Conservation (phyloP, 2,797 vertebrate species). For the Petrocephalus sullivani region DNA sequence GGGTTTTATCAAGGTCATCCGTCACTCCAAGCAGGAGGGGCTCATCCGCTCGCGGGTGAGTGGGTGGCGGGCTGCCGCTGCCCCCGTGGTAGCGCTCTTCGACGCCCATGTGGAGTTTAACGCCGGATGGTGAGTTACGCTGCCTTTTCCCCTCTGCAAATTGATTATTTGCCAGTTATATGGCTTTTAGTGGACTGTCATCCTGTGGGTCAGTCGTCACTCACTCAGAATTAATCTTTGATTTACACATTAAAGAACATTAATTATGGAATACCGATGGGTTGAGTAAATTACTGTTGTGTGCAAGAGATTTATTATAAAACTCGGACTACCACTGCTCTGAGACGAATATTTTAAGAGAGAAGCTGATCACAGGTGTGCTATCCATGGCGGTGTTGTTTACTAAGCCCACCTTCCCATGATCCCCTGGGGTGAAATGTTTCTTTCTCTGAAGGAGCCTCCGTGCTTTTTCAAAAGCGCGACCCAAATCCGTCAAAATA, state of each 20-base stretch:
- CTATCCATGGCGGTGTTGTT: neutral
- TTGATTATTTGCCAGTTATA: neutral
- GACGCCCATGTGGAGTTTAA: constrained; percentile 97
- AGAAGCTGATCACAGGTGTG: neutral
- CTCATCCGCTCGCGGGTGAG: constrained; percentile 93
- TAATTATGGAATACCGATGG: neutral
- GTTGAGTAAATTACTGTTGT: neutral
- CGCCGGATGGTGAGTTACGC: constrained; percentile 77
- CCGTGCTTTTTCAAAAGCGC: constrained; percentile 26
- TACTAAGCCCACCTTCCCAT: neutral
- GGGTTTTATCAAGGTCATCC: constrained; percentile 88
- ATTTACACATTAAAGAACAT: constrained; percentile 9
- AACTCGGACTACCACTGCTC: neutral
- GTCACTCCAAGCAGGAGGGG: constrained; percentile 87
- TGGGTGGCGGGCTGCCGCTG: constrained; percentile 86
- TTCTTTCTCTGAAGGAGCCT: constrained; percentile 20
- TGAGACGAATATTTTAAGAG: neutral
- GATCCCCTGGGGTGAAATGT: neutral
- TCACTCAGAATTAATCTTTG: neutral
- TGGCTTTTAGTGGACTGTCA: neutral
- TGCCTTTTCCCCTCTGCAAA: neutral
- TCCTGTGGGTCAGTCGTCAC: neutral
- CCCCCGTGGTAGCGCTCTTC: constrained; percentile 90
- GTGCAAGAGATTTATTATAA: neutral
- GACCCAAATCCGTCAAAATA: constrained; percentile 46